Evolutionary conservation across 1,140 invertebrate species (phyloP).

Genomic region (Cataglyphis hispanica): DNA sequence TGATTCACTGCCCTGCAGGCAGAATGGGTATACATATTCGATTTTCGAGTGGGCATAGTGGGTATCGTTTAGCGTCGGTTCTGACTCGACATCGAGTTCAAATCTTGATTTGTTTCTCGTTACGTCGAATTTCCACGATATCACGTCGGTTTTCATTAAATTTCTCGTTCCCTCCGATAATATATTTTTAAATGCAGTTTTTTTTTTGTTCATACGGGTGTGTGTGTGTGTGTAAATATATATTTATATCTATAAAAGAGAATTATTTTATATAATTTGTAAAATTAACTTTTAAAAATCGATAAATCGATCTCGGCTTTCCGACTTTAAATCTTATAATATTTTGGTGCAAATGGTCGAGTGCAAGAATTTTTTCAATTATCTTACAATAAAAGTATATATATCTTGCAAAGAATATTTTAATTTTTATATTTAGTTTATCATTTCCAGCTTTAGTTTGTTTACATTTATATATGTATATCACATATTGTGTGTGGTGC

Average conservation of each 20-base stretch:
- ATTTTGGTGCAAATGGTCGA: not conserved
- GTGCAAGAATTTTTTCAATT: not conserved
- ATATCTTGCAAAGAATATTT: conserved; percentile 3
- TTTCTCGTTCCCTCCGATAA: not conserved
- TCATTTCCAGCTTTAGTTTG: not conserved
- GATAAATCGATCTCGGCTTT: not conserved
- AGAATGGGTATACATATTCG: conserved; percentile 77
- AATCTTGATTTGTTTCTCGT: not conserved
- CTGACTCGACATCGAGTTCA: conserved; percentile 4
- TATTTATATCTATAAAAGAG: not conserved
- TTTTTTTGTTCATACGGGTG: not conserved
- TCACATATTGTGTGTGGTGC: not conserved
- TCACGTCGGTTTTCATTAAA: not conserved
- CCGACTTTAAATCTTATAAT: not conserved
- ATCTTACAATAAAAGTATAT: not conserved
- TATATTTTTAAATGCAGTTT: not conserved
- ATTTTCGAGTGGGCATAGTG: conserved; percentile 72
- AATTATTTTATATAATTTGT: not conserved
- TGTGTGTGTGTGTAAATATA: not conserved
- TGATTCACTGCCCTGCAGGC: conserved; percentile 78
- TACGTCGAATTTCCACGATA: not conserved
- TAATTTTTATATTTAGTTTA: not conserved
- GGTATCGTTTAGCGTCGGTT: conserved; percentile 66
- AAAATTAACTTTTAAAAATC: not conserved
- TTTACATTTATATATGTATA: not conserved